phyloP scores from a whole-genome alignment of 2,888 invertebrate species.

The Sarcophaga subvicina region DNA sequence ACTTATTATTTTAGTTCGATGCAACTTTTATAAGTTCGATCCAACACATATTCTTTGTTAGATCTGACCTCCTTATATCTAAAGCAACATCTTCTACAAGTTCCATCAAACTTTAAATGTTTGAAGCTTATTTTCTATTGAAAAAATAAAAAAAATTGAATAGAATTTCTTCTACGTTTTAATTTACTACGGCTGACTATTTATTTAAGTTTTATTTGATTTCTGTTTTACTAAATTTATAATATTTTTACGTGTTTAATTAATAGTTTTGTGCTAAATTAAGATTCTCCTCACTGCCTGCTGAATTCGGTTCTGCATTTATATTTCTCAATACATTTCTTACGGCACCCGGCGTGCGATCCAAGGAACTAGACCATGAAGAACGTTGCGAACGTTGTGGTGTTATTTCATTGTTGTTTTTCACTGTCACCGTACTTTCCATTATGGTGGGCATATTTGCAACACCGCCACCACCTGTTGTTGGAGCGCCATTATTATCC shows the following conservation, averaged over 20 bases:
- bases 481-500: constrained; percentile 30
- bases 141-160: too few species aligned
- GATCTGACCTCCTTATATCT: too few species aligned
- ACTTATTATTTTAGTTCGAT: too few species aligned
- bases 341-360: constrained; percentile 75
- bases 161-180: too few species aligned
- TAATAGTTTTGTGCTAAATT: constrained; percentile 79
- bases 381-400: constrained; percentile 62
- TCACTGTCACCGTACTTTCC: constrained; percentile 63
- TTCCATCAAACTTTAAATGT: too few species aligned
- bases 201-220: too few species aligned
- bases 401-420: constrained; percentile 56
- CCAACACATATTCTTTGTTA: too few species aligned
- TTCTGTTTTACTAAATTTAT: neutral
- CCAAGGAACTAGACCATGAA: constrained; percentile 76
- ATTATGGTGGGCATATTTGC: constrained; percentile 70
- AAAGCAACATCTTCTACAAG: too few species aligned
- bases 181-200: too few species aligned
- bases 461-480: constrained; percentile 43
- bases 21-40: too few species aligned
- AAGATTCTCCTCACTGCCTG: constrained; percentile 76
- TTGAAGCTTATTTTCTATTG: too few species aligned
- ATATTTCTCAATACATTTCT: constrained; percentile 78
- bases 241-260: constrained; percentile 61
- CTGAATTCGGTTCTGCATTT: constrained; percentile 21